Base-by-base conservation (phyloP, 2,113 vertebrate species). In the Forbesichthys agassizii region DNA sequence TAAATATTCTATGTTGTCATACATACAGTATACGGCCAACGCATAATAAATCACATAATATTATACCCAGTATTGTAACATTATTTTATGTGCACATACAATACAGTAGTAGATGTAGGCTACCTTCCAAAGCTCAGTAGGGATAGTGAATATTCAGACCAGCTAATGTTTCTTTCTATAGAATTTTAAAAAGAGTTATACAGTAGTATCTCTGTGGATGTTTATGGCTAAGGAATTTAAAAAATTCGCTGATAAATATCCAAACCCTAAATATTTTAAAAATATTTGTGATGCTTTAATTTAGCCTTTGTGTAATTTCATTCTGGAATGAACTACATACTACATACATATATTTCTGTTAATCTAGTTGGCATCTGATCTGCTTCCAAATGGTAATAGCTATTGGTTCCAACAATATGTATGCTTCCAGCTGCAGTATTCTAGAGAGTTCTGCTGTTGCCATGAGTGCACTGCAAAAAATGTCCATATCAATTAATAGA, bases 321-420 rank as follows among this genome's bases (percentile, higher is more conserved):
- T 16, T 71, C 53, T 57, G 60, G 52, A 68, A 48, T 33, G 42
- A 55, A 12, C 51, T 16, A 27, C 27, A 27, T 27, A 27, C 27
- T 27, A 20, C 20, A 3, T 27, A 27, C 27, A 27, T 27, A 27
- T 27, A 54, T 63, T 58, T 56, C 33, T 6, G 57, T 54, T 75
- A 36, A 53, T 61, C 27, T 18, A 11, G 51, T 48, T 46, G 47
- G 11, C 10, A 33, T 33, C 33, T 69, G 76, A 55, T 69, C 59
- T 58, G 33, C 49, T 46, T 64, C 66, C 68, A 66, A 61, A 71
- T 48, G 11, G 67, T 62, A 64, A 73, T 52, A 79, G 59, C 52
- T 57, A 51, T 69, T 69, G 68, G 71, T 72, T 60, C 71, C 56
- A 20, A 53, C 77, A 74, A 36, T 61, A 67, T 57, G 66, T 49